These are phyloP conservation scores for Pseudococcus longispinus DNA, from an alignment of 2,888 invertebrate genomes.

Conservation along the genomic window DNA sequence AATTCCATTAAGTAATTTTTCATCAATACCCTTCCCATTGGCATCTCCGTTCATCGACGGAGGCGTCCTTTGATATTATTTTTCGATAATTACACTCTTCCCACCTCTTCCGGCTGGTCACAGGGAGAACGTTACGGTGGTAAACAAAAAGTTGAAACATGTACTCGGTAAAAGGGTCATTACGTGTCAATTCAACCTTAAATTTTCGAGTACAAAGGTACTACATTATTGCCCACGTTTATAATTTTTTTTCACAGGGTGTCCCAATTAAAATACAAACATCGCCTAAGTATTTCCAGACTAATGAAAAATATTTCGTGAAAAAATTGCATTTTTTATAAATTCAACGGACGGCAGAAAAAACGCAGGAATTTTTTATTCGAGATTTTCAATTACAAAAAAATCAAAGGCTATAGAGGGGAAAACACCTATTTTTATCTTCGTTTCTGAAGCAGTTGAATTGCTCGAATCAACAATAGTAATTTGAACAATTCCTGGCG, in stretches of 20 bases:
- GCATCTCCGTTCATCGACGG: background rate
- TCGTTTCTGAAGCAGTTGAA: too few species aligned
- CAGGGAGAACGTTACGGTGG: background rate
- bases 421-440: too few species aligned
- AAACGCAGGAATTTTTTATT: too few species aligned
- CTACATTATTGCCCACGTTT: background rate
- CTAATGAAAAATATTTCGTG: background rate
- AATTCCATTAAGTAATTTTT: slow-evolving; percentile 9
- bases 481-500: too few species aligned
- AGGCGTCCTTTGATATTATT: background rate
- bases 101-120: background rate
- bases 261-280: background rate
- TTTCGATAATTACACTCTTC: background rate
- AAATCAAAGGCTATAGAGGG: too few species aligned
- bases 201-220: background rate
- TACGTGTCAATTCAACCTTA: background rate
- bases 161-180: background rate
- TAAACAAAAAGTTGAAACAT: background rate
- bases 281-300: background rate
- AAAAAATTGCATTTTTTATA: too few species aligned
- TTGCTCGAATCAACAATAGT: too few species aligned
- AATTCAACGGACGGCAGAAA: too few species aligned
- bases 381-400: too few species aligned
- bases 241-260: background rate
- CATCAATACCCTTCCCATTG: background rate